Percentiles rank a stretch among this genome's conserved stretches.
These are phyloP conservation scores for Amblyopsis rosae DNA, from an alignment of 2,113 vertebrate genomes.

Conservation along the genomic window DNA sequence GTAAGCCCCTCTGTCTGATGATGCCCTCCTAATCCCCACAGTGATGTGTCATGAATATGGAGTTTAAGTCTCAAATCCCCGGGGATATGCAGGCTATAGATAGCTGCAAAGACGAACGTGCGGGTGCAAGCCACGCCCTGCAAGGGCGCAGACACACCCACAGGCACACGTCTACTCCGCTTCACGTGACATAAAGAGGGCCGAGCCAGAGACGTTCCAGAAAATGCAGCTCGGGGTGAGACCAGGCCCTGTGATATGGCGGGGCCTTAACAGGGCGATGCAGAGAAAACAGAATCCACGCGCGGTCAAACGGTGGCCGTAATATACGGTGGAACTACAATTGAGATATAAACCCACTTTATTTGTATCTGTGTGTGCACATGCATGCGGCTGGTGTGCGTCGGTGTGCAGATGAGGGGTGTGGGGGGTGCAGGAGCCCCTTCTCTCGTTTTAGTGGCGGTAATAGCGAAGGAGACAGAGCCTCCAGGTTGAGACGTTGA, in stretches of 20 bases:
- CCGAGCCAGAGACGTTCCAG: no score
- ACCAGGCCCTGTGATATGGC: background rate
- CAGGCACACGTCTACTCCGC: slow-evolving; percentile 29
- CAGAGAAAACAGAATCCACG: no score
- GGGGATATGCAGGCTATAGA: slow-evolving; percentile 80
- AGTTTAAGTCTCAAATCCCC: slow-evolving; percentile 85
- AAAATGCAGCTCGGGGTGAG: no score
- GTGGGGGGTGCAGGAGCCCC: slow-evolving; percentile 25
- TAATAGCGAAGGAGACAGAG: slow-evolving; percentile 51
- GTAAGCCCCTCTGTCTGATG: slow-evolving; percentile 80
- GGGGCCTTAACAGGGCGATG: background rate
- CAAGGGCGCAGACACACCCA: background rate
- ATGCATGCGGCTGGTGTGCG: slow-evolving; percentile 15
- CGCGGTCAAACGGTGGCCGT: no score
- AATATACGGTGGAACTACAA: slow-evolving; percentile 24
- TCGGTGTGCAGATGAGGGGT: slow-evolving; percentile 21
- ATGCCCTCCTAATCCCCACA: slow-evolving; percentile 85
- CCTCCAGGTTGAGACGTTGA: slow-evolving; percentile 38
- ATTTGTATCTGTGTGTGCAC: slow-evolving; percentile 29
- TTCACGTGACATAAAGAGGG: slow-evolving; percentile 42
- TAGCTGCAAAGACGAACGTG: slow-evolving; percentile 49
- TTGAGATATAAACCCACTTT: slow-evolving; percentile 26
- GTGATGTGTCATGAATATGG: slow-evolving; percentile 87
- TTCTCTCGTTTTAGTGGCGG: slow-evolving; percentile 46
- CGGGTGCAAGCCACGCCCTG: background rate